Percentiles rank a stretch among this genome's conserved stretches.
phyloP scores from a whole-genome alignment of 2,888 invertebrate genomes.

The Agrotis puta region DNA sequence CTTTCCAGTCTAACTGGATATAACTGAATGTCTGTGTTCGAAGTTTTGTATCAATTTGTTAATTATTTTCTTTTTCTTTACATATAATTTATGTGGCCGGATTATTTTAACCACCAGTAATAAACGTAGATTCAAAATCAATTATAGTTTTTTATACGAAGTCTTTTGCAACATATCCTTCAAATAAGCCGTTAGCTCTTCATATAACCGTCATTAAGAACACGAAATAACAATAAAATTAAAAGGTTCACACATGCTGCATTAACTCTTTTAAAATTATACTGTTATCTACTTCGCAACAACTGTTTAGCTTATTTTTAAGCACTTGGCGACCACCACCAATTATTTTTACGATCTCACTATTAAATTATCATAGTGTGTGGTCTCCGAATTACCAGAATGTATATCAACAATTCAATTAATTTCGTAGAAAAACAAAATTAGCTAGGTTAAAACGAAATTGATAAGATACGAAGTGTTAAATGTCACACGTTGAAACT shows the following conservation, averaged over 20 bases:
- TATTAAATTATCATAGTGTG: conserved; percentile 61
- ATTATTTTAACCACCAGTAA: neutral
- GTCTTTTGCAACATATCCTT: conserved; percentile 7
- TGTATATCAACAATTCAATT: conserved; percentile 58
- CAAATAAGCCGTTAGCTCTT: conserved; percentile 14
- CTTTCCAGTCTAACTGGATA: neutral
- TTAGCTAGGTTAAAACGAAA: conserved; percentile 37
- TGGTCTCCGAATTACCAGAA: conserved; percentile 54
- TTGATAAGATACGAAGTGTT: conserved; percentile 39
- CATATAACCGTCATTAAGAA: conserved; percentile 26
- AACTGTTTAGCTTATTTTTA: conserved; percentile 43
- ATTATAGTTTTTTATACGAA: neutral
- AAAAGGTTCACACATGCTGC: conserved; percentile 25
- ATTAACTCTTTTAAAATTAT: conserved; percentile 37
- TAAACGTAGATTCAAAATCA: neutral
- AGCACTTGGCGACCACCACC: conserved; percentile 50
- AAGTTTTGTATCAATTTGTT: neutral
- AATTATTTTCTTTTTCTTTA: neutral
- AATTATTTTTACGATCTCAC: conserved; percentile 53
- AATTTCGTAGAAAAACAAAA: conserved; percentile 50
- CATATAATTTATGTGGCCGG: neutral
- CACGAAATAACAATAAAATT: conserved; percentile 49
- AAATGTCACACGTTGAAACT: conserved; percentile 39
- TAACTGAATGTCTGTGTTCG: neutral
- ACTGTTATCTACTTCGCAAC: conserved; percentile 32